These are phyloP conservation scores for Microctonus aethiopoides DNA, from an alignment of 2,888 invertebrate species.

Conservation along the genomic window DNA sequence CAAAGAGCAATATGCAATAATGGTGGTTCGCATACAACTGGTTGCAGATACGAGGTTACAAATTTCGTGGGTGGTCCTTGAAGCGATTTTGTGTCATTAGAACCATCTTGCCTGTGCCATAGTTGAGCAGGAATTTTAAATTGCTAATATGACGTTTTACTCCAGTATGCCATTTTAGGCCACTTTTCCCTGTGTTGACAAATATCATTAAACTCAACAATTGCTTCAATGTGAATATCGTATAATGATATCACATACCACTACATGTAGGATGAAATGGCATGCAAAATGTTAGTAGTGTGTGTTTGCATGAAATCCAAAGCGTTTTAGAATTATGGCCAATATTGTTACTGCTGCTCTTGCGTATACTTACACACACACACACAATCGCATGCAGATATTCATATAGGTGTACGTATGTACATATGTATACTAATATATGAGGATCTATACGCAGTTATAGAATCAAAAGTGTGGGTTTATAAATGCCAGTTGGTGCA, in stretches of 20 bases:
- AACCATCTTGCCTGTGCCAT: no score
- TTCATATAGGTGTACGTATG: not conserved
- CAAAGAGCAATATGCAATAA: no score
- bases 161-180: no score
- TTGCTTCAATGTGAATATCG: slow-evolving; percentile 2
- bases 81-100: no score
- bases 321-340: slow-evolving; percentile 17
- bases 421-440: not conserved
- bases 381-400: no score
- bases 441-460: slow-evolving; percentile 5
- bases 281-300: slow-evolving; percentile 30
- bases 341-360: slow-evolving; percentile 12
- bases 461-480: slow-evolving; percentile 17
- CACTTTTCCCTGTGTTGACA: not conserved
- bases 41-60: no score
- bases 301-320: slow-evolving; percentile 28
- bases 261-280: not conserved
- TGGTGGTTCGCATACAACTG: no score
- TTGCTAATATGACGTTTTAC: no score
- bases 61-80: no score
- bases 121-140: no score
- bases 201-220: not conserved
- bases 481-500: slow-evolving; percentile 14
- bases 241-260: slow-evolving; percentile 17
- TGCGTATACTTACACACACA: no score